A percentile compares a stretch with the other conserved stretches of the same genome.
Conservation (phyloP, 2,888 invertebrate genomes). For the Tenthredo distinguenda region DNA sequence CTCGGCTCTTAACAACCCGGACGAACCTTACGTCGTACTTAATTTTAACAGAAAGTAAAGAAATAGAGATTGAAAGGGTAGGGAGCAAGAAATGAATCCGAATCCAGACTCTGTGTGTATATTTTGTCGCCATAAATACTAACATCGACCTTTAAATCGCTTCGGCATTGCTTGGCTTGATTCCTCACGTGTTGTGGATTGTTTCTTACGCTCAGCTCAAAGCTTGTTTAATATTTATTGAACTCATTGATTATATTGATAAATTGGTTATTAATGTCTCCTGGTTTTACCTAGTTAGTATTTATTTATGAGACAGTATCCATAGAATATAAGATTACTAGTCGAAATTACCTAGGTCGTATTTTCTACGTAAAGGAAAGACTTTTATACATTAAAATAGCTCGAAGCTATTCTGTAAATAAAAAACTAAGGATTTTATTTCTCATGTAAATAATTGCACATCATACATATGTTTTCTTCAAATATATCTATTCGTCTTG, state of each 20-base stretch:
- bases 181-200: not conserved
- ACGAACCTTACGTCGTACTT: constrained; percentile 77
- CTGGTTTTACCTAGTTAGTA: constrained; percentile 16
- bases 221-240: constrained; percentile 2
- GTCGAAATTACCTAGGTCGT: not conserved
- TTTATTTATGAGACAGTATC: not conserved
- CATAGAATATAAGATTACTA: not conserved
- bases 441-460: constrained; percentile 2
- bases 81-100: not conserved
- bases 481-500: not conserved
- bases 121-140: not conserved
- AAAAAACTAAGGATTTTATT: not conserved
- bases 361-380: not conserved
- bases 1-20: constrained; percentile 71
- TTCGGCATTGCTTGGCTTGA: constrained; percentile 23
- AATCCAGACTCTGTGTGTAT: not conserved
- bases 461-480: not conserved
- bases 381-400: not conserved
- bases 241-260: not conserved
- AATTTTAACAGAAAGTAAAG: constrained; percentile 75
- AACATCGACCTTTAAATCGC: not conserved
- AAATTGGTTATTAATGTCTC: not conserved
- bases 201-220: constrained; percentile 21
- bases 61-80: not conserved
- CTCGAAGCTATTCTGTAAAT: constrained; percentile 2